Base-by-base conservation (phyloP, 2,797 vertebrate genomes). In the Pelobates cultripes region DNA sequence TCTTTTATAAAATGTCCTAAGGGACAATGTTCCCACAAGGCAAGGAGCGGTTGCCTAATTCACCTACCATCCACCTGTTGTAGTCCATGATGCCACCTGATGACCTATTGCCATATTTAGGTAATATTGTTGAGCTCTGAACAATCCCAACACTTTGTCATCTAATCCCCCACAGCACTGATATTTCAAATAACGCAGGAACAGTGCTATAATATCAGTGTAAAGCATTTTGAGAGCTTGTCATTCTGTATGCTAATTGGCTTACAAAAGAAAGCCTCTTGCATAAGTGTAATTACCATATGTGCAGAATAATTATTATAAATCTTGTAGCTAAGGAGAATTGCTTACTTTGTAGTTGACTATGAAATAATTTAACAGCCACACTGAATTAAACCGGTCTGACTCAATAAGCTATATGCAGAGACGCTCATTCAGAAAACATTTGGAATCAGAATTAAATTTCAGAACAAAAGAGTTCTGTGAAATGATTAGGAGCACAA, bases 271-370 rank as follows among this genome's bases (percentile, higher is more conserved):
- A 28, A 77, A 81, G 70, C 68, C 68, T 75, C 80, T 77, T 81
- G 68, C 80, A 76, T 76, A 76, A 81, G 75, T 79, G 75, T 89
- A 86, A 88, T 88, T 89, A 88, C 84, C 88, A 88, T 88, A 87
- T 84, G 86, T 85, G 77, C 75, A 44, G 76, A 84, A 86, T 86
- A 85, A 87, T 87, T 72, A 60, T 69, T 69, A 81, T 41, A 63
- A 64, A 4, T 85, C 84, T 86, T 86, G 86, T 70, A 84, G 43
- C 69, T 68, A n/a, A 86, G 81, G 69, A 86, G 53, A 81, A 53
- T 47, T 73, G n/a, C 73, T 51, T 43, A 43, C 10, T 70, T 75
- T 44, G 55, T 12, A 64, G 74, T 53, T 17, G 8, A 53, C 28
- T 81, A 6, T 47, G 40, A 76, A 63, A 81, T 63, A 12, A 67